These are phyloP conservation scores for Chitala chitala DNA, from an alignment of 2,113 vertebrate genomes.

Conservation along the genomic window DNA sequence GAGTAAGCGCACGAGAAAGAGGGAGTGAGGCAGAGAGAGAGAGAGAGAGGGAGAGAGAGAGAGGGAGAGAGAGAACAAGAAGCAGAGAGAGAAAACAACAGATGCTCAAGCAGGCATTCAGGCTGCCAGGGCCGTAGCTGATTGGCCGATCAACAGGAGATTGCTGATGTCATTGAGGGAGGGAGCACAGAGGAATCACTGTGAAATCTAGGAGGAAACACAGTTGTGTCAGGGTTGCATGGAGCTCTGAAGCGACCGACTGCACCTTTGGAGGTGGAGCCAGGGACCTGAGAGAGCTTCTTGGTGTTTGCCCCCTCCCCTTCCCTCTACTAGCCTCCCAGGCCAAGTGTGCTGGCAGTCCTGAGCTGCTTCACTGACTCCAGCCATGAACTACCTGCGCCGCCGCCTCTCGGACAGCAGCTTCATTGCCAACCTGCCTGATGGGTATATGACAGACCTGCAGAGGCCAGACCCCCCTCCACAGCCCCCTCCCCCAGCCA, in stretches of 20 bases:
- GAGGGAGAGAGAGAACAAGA: neutral
- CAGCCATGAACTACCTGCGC: conserved; percentile 90
- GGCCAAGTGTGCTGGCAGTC: conserved; percentile 1
- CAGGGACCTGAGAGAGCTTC: conserved; percentile 11
- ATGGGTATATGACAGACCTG: conserved; percentile 92
- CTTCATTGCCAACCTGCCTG: conserved; percentile 91
- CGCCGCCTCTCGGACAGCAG: conserved; percentile 93
- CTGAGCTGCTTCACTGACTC: conserved; percentile 35
- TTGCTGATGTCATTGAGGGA: conserved; percentile 51
- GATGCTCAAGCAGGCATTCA: conserved; percentile 53
- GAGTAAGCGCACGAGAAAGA: conserved; percentile 23
- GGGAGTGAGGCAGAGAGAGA: conserved; percentile 22
- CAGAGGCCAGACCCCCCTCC: conserved; percentile 69
- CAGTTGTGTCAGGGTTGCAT: conserved; percentile 47
- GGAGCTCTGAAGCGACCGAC: conserved; percentile 45
- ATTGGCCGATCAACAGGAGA: conserved; percentile 50
- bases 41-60: conserved; percentile 32
- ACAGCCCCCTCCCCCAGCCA: conserved; percentile 46
- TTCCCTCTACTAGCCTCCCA: neutral
- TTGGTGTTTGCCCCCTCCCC: neutral
- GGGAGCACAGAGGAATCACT: conserved; percentile 48
- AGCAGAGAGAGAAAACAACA: conserved; percentile 13
- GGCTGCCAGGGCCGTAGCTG: conserved; percentile 37
- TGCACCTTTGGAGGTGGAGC: conserved; percentile 40
- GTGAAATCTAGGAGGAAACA: conserved; percentile 49